These are phyloP conservation scores for Atta texana DNA, from an alignment of 1,140 invertebrate species.

Conservation along the genomic window DNA sequence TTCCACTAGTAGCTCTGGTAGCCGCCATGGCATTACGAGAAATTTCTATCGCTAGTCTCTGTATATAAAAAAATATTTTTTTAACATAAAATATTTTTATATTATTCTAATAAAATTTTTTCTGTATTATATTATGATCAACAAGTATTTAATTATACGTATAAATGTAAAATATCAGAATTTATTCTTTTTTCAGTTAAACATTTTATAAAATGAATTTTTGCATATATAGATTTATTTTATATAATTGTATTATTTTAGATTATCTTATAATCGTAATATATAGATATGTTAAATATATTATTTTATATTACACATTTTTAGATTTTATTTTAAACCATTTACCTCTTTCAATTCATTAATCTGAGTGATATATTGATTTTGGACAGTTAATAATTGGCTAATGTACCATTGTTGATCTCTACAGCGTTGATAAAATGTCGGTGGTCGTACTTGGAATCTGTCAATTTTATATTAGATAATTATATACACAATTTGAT, in stretches of 20 bases:
- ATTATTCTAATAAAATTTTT: not conserved
- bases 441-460: conserved; percentile 97
- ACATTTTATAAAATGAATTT: too few species aligned
- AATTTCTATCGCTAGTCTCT: conserved; percentile 91
- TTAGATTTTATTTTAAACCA: conserved; percentile 20
- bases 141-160: not conserved
- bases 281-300: too few species aligned
- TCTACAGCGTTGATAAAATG: conserved; percentile 96
- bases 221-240: not conserved
- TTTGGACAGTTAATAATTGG: conserved; percentile 93
- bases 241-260: not conserved
- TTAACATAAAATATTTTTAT: conserved; percentile 17
- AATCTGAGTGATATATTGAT: conserved; percentile 93
- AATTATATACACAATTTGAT: not conserved
- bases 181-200: too few species aligned
- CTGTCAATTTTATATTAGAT: conserved; percentile 82
- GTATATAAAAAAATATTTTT: conserved; percentile 65
- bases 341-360: conserved; percentile 94
- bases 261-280: not conserved
- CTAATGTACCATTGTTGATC: conserved; percentile 98
- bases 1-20: conserved; percentile 80
- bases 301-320: too few species aligned
- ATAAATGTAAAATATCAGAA: not conserved
- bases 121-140: not conserved
- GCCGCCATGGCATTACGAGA: conserved; percentile 89